Evolutionary conservation across 2,113 vertebrate species (phyloP), one percentile per base, ranked within the genome.

Genomic region (Thermophis baileyi): DNA sequence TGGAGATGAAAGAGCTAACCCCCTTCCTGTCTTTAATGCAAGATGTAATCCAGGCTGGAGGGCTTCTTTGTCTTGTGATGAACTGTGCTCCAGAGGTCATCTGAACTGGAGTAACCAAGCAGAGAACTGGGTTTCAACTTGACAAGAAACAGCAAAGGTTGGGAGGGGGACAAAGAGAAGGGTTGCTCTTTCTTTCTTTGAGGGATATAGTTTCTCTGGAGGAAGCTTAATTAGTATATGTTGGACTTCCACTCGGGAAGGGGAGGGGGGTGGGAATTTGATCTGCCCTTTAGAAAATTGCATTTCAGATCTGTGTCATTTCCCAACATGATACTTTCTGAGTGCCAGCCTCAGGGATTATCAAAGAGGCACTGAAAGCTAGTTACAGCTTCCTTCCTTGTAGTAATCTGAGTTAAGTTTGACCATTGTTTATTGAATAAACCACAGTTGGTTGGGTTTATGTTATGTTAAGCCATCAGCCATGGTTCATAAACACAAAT

Each of bases 21-120:
- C 89, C 81, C 89, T 93, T 93, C 92, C 92, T 93, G 92, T 53
- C 89, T 87, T 63, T 55, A 93, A 93, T 20, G 47, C 81, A 63
- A 93, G 92, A 93, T 44, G 54, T 46, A 93, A 93, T 87, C 89
- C 74, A 87, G 20, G n/a, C 89, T 90, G 47, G 92, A 87, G n/a
- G 89, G 81, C 51, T 87, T 53, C 92, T 93, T 93, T 93, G 92
- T 90, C 47, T 93, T 20, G 16, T 86, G 81, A 47, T 50, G 46
- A 40, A 63, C 54, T 60, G 44, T 87, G 54, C n/a, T 85, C 92
- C 92, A 86, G 63, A 35, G 87, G 60, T 93, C 54, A 93, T 35
- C 44, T 86, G 74, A 87, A 93, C 89, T 86, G 53, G 74, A 90
- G n/a, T 86, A 86, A 90, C 87, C 88, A 93, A 88, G 69, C 88